Evolutionary conservation across 2,113 vertebrate genomes (phyloP).

Genomic region (Mandrillus leucophaeus): DNA sequence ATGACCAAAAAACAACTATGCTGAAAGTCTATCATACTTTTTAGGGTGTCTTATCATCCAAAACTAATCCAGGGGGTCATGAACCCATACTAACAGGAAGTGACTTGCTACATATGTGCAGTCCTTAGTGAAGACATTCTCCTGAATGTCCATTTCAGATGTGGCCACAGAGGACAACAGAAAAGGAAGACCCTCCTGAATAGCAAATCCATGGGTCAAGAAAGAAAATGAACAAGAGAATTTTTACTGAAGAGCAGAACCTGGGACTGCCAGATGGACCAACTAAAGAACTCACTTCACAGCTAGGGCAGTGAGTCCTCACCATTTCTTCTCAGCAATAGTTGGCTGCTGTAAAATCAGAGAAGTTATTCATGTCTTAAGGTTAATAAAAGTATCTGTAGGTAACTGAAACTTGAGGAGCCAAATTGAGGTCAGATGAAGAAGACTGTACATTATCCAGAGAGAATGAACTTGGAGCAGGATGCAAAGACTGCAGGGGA

Average conservation of each 20-base stretch:
- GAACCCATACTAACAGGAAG: not conserved
- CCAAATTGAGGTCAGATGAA: not conserved
- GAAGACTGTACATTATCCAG: no score
- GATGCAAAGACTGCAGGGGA: not conserved
- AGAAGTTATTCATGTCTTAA: not conserved
- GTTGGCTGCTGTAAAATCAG: not conserved
- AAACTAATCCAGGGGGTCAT: not conserved
- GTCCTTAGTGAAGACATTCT: not conserved
- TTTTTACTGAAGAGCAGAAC: not conserved
- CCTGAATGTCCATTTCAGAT: not conserved
- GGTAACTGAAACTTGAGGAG: not conserved
- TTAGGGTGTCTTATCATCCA: not conserved
- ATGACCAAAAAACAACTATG: conserved; percentile 24
- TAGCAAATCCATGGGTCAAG: not conserved
- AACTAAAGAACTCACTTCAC: not conserved
- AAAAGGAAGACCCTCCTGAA: not conserved
- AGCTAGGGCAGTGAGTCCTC: not conserved
- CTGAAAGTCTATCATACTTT: not conserved
- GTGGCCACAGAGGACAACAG: not conserved
- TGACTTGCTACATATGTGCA: not conserved
- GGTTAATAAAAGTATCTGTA: not conserved
- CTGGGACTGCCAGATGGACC: no score
- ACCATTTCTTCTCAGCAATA: not conserved
- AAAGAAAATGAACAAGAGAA: not conserved
- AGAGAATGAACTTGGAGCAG: not conserved